Evolutionary conservation across 2,113 vertebrate species (phyloP), one percentile per base, ranked within the genome.

Genomic region (Dolichallabes microphthalmus): DNA sequence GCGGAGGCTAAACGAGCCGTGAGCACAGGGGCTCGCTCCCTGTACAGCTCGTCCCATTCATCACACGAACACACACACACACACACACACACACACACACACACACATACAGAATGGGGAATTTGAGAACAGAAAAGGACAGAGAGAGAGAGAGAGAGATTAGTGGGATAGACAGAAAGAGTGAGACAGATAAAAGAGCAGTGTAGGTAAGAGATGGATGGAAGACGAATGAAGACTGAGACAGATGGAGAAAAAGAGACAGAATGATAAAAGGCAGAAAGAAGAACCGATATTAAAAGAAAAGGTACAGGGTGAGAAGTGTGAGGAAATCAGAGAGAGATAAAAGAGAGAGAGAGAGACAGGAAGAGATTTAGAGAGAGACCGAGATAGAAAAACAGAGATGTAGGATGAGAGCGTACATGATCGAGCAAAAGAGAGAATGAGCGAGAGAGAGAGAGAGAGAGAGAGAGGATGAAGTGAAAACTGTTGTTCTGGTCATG

Each of bases 1-100:
- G 93, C 90, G 86, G 91, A 93, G 93, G 93, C 93, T 95, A 94
- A 94, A 94, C 92, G 93, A 94, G 92, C 92, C 92, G 82, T 93
- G 92, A 94, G 93, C 90, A 89, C 92, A 92, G 22, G 84, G 88
- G 84, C 90, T 91, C 86, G 88, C 90, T 90, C 92, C 92, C 91
- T 90, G 81, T 78, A 92, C 89, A 82, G 86, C 85, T 90, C 85
- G 93, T 90, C 93, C 93, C 93, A 95, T 95, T 94, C 94, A 93
- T 95, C 94, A 94, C 93, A 92, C 79, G 11, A 73, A 52, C 89
- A 64, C 60, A 52, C 79, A 66, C 79, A 64, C 79, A 81, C 79
- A 80, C 77, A 80, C 53, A 78, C 25, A 78, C 53, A 78, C 50
- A 63, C 58, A 63, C 58, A 81, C 20, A 55, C n/a, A 57, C 22